Conservation (phyloP, 2,797 vertebrate species). For the Diglossa cyanea region DNA sequence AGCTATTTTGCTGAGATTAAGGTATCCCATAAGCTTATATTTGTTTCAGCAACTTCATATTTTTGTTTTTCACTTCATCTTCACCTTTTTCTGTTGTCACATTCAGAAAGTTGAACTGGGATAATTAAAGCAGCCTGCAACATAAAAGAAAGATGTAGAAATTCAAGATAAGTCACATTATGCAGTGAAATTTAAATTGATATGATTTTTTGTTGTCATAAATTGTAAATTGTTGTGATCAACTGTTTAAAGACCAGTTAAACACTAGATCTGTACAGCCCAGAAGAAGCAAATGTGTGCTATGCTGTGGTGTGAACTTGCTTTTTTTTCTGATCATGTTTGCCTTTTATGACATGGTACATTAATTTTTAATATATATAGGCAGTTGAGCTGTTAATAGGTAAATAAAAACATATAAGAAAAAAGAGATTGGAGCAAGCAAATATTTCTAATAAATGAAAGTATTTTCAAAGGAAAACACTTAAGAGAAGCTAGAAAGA, state of each 20-base stretch:
- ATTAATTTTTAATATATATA: background rate
- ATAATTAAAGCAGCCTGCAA: slow-evolving; percentile 18
- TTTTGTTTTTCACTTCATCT: slow-evolving; percentile 1
- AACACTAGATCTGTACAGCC: background rate
- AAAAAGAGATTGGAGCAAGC: background rate
- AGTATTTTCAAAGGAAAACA: background rate
- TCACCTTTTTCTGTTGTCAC: background rate
- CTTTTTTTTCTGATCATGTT: background rate
- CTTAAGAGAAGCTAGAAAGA: background rate
- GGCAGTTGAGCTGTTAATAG: background rate
- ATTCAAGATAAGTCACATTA: slow-evolving; percentile 9
- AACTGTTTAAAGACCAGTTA: background rate
- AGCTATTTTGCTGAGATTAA: slow-evolving; percentile 12
- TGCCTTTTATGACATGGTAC: background rate
- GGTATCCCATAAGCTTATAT: background rate
- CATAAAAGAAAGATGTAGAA: slow-evolving; percentile 20
- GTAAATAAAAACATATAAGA: background rate
- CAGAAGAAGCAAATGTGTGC: background rate
- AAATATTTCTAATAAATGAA: background rate
- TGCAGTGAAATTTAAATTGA: slow-evolving; percentile 21
- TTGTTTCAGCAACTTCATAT: slow-evolving; percentile 40
- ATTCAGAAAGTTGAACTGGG: slow-evolving; percentile 26
- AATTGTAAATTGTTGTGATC: slow-evolving; percentile 23
- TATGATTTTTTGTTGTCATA: background rate
- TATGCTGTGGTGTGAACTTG: background rate